Percentiles rank a stretch among this genome's conserved stretches.
phyloP scores from a whole-genome alignment of 2,797 vertebrate genomes.

The Smutsia gigantea region DNA sequence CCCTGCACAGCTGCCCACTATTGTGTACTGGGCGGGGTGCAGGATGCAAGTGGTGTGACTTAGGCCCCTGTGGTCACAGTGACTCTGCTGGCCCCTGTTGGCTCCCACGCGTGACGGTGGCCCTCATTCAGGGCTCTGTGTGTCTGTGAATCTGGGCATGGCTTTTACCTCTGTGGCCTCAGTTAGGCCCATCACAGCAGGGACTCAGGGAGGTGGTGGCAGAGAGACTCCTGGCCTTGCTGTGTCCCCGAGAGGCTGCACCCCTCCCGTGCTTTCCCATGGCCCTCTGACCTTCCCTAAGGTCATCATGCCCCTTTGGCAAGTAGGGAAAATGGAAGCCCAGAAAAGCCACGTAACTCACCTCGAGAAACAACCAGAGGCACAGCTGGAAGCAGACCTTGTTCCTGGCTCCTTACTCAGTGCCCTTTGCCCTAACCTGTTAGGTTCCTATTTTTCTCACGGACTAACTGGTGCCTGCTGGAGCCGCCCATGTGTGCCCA shows the following conservation, averaged over 20 bases:
- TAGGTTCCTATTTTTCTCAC: neutral
- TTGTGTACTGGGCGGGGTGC: neutral
- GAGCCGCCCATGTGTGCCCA: no score
- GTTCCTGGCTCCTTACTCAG: neutral
- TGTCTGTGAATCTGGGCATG: rapidly evolving
- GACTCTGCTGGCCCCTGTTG: neutral
- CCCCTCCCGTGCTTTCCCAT: neutral
- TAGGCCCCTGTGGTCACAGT: neutral
- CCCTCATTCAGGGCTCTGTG: neutral
- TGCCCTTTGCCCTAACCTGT: neutral
- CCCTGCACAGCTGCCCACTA: rapidly evolving
- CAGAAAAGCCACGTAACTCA: neutral
- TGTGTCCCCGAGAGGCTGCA: rapidly evolving
- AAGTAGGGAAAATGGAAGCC: neutral
- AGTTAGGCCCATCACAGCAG: neutral
- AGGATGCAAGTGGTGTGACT: neutral
- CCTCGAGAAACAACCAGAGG: neutral
- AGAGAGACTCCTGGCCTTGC: neutral
- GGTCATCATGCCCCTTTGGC: no score
- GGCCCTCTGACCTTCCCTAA: neutral
- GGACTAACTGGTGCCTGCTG: neutral
- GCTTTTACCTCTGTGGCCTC: neutral
- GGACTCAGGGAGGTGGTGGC: neutral
- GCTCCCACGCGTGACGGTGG: neutral
- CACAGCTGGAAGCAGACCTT: neutral